Conservation (phyloP, 2,888 invertebrate genomes). For the Athalia rosae region DNA sequence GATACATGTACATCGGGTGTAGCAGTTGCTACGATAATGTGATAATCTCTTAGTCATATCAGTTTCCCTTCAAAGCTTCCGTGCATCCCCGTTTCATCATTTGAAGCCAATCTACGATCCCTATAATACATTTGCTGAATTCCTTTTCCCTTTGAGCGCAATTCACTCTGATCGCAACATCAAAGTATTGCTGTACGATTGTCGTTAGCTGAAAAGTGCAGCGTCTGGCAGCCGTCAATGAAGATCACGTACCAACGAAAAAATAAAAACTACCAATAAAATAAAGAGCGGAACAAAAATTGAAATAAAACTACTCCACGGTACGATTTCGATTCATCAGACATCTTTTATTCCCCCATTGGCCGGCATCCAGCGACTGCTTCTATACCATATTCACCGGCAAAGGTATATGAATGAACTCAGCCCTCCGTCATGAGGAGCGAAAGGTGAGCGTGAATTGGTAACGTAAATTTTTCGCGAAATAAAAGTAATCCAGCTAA, state of each 20-base stretch:
- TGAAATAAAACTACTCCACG: slow-evolving; percentile 13
- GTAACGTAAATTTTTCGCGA: slow-evolving; percentile 19
- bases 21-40: no score
- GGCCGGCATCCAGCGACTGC: slow-evolving; percentile 21
- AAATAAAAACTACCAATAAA: background rate
- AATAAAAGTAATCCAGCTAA: slow-evolving; percentile 13
- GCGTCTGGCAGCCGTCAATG: background rate
- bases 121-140: no score
- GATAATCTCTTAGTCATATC: no score
- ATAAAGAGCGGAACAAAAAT: background rate
- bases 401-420: background rate
- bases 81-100: no score
- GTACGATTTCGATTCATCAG: slow-evolving; percentile 32
- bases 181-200: slow-evolving; percentile 19
- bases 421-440: background rate
- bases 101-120: no score
- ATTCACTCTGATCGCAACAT: background rate
- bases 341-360: slow-evolving; percentile 32
- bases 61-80: no score
- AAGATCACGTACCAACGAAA: background rate
- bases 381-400: background rate
- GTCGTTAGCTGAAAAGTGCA: background rate
- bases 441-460: background rate
- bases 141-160: no score
- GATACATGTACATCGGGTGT: no score